phyloP scores from a whole-genome alignment of 2,888 invertebrate genomes.

The Phasia obesa region DNA sequence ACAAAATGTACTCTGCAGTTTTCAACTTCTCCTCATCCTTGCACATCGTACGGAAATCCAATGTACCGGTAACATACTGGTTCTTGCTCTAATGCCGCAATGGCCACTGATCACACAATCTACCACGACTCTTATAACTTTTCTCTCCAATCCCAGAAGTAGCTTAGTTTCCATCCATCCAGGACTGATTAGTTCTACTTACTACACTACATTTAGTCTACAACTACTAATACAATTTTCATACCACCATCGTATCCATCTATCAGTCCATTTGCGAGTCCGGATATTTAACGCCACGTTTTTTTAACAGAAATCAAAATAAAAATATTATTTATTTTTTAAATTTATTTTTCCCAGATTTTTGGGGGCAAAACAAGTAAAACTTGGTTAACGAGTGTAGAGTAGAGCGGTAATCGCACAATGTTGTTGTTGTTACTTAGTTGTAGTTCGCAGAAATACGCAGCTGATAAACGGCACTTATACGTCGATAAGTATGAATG shows the following conservation, averaged over 20 bases:
- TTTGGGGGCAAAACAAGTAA: conserved; percentile 58
- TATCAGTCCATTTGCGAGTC: background rate
- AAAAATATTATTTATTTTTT: conserved; percentile 48
- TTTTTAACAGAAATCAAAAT: conserved; percentile 63
- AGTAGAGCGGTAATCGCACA: background rate
- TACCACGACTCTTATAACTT: too few relatives aligned
- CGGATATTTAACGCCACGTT: conserved; percentile 58
- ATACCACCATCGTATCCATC: background rate
- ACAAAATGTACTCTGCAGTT: too few relatives aligned
- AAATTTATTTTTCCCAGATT: conserved; percentile 21
- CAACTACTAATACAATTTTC: background rate
- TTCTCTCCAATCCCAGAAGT: too few relatives aligned
- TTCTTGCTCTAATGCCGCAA: too few relatives aligned
- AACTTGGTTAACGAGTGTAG: conserved; percentile 60
- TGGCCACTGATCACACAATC: too few relatives aligned
- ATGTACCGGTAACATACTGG: too few relatives aligned
- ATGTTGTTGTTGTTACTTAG: conserved; percentile 6
- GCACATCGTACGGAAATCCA: too few relatives aligned
- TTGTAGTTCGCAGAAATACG: conserved; percentile 30
- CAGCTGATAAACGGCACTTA: conserved; percentile 57
- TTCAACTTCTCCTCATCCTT: too few relatives aligned
- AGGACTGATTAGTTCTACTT: too few relatives aligned
- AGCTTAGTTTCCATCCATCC: too few relatives aligned
- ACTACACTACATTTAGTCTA: too few relatives aligned
- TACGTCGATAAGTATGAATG: conserved; percentile 11